Percentiles rank a stretch among this genome's conserved stretches.
Evolutionary conservation across 1,140 invertebrate genomes (phyloP).

Genomic region (Drosophila pallidifrons): DNA sequence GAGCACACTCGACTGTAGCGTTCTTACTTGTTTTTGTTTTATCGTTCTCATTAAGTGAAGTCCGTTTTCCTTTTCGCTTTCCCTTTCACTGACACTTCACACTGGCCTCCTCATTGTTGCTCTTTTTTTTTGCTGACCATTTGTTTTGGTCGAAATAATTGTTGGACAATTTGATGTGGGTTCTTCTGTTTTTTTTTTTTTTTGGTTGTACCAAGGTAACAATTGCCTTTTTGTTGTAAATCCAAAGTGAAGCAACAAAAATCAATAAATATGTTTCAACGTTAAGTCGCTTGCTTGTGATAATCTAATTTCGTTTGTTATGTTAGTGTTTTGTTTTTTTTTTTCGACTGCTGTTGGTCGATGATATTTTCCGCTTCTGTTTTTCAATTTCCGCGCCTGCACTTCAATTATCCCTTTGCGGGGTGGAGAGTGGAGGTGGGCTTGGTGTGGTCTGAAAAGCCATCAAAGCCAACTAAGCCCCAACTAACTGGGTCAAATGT

Average conservation of each 20-base stretch:
- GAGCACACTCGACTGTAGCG: too few relatives aligned
- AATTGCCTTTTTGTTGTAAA: neutral
- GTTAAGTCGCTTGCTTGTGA: conserved; percentile 16
- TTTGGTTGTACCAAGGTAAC: too few relatives aligned
- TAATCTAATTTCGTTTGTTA: conserved; percentile 42
- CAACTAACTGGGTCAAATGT: conserved; percentile 68
- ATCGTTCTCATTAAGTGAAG: conserved; percentile 17
- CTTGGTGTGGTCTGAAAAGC: neutral
- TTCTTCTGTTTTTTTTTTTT: conserved; percentile 12
- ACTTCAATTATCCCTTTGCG: conserved; percentile 69
- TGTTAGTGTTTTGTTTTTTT: conserved; percentile 18
- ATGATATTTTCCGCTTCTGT: conserved; percentile 56
- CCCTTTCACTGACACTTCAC: too few relatives aligned
- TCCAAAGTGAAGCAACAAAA: neutral
- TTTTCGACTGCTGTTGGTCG: conserved; percentile 10
- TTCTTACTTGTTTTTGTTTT: neutral
- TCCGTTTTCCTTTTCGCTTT: neutral
- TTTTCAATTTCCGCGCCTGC: conserved; percentile 70
- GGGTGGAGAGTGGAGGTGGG: neutral
- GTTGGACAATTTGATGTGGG: conserved; percentile 53
- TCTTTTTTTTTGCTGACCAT: conserved; percentile 10
- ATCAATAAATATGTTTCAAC: neutral
- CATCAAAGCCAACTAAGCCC: conserved; percentile 43
- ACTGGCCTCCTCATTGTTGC: neutral
- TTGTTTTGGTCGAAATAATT: conserved; percentile 66